Evolutionary conservation across 2,888 invertebrate species (phyloP).

Genomic region (Drosophila prostipennis): DNA sequence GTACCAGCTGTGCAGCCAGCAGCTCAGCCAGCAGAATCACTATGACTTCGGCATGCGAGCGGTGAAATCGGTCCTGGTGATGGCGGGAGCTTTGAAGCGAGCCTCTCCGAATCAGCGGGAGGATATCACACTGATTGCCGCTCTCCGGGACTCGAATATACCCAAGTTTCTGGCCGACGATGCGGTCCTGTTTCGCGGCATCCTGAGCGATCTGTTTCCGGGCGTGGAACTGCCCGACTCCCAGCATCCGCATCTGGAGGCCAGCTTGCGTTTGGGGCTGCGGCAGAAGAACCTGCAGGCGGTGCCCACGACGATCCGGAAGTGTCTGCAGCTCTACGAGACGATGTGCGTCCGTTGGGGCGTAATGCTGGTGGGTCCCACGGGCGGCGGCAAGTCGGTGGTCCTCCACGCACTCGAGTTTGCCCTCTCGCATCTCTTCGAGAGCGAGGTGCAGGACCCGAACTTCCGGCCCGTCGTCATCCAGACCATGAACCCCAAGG

Average conservation of each 20-base stretch:
- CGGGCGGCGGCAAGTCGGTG: slow-evolving; percentile 93
- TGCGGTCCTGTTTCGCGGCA: slow-evolving; percentile 92
- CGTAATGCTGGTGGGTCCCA: slow-evolving; percentile 96
- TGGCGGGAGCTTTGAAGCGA: slow-evolving; percentile 95
- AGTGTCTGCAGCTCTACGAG: slow-evolving; percentile 92
- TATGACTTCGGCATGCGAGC: slow-evolving; percentile 98
- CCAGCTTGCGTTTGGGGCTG: slow-evolving; percentile 86
- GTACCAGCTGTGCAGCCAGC: slow-evolving; percentile 96
- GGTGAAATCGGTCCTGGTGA: slow-evolving; percentile 95
- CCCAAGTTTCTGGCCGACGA: slow-evolving; percentile 96
- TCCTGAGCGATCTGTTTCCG: slow-evolving; percentile 95
- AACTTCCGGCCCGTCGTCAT: slow-evolving; percentile 90
- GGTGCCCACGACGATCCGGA: slow-evolving; percentile 84
- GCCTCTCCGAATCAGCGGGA: slow-evolving; percentile 93
- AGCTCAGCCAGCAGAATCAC: slow-evolving; percentile 95
- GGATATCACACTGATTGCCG: slow-evolving; percentile 93
- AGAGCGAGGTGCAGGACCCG: slow-evolving; percentile 86
- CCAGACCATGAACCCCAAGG: slow-evolving; percentile 94
- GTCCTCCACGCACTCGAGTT: slow-evolving; percentile 90
- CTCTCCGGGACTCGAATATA: slow-evolving; percentile 94
- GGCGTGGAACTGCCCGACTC: slow-evolving; percentile 91
- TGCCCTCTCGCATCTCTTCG: slow-evolving; percentile 88
- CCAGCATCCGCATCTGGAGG: slow-evolving; percentile 91
- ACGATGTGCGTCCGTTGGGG: slow-evolving; percentile 96
- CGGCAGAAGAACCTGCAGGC: slow-evolving; percentile 88